These are phyloP conservation scores for Acromyrmex echinatior DNA, from an alignment of 1,140 invertebrate genomes.

Conservation along the genomic window DNA sequence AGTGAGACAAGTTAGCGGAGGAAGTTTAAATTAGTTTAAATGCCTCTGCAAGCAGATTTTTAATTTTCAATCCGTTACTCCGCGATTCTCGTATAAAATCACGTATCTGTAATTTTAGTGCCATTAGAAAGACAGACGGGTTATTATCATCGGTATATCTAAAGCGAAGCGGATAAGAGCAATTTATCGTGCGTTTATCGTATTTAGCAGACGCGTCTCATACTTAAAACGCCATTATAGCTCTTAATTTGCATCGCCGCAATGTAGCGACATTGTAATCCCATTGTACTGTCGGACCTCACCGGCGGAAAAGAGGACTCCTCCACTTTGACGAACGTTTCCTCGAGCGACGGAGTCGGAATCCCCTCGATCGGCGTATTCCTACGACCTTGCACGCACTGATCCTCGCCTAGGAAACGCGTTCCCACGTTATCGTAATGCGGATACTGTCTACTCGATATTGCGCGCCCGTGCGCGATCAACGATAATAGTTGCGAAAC, in stretches of 20 bases:
- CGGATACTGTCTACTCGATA: slow-evolving; percentile 52
- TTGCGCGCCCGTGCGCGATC: slow-evolving; percentile 15
- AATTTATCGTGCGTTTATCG: slow-evolving; percentile 51
- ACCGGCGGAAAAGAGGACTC: not conserved
- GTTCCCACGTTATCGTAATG: slow-evolving; percentile 69
- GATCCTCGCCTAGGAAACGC: slow-evolving; percentile 8
- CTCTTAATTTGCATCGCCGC: slow-evolving; percentile 55
- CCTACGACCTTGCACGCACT: slow-evolving; percentile 23
- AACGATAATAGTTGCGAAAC: slow-evolving; percentile 67
- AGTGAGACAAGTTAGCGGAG: not conserved
- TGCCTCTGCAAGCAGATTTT: not conserved
- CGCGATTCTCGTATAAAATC: slow-evolving; percentile 1
- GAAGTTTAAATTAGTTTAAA: slow-evolving; percentile 29
- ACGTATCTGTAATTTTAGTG: slow-evolving; percentile 14
- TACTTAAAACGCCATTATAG: slow-evolving; percentile 55
- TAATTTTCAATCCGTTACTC: slow-evolving; percentile 27
- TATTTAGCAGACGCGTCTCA: slow-evolving; percentile 37
- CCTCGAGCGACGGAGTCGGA: slow-evolving; percentile 38
- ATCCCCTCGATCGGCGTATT: slow-evolving; percentile 14
- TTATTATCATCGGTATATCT: slow-evolving; percentile 37
- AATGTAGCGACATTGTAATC: slow-evolving; percentile 48
- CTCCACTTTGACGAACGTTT: slow-evolving; percentile 53
- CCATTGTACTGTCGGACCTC: slow-evolving; percentile 47
- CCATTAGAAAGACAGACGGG: slow-evolving; percentile 7
- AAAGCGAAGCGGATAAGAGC: slow-evolving; percentile 24